Evolutionary conservation across 2,113 vertebrate species (phyloP), one percentile per base, ranked within the genome.

Genomic region (Parus major): DNA sequence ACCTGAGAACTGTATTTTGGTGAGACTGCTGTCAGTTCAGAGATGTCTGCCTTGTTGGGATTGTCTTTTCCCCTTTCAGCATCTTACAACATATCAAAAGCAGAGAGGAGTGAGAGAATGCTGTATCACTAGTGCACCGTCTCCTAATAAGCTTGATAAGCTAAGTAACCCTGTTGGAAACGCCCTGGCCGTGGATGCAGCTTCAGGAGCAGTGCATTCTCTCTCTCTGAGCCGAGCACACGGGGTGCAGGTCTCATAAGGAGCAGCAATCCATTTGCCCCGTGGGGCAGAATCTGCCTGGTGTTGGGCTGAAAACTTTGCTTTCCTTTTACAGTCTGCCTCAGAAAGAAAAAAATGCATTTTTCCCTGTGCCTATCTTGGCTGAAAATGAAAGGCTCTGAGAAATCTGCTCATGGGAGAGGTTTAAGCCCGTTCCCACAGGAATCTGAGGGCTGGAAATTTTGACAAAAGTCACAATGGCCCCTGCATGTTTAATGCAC

Each of bases 381-480:
- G 39, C 72, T 92, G 60, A 18, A 75, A 81, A 86, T 84, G 36
- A 92, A 84, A 91, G 39, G 12, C 56, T 64, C 33, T 63, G 41
- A 52, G 61, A 84, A 83, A 15, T 47, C 27, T 60, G 28, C 91
- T 79, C 33, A 20, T 68, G 53, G 47, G 69, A 93, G 49, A 79
- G 11, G 10, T 76, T 89, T 95, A 55, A 86, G 24, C 27, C 69
- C 8, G 1, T 81, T 84, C 46, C 63, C 85, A 77, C 18, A 91
- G 47, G 50, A 94, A 80, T 82, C 4, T 57, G 47, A 88, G 35
- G 80, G 10, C 52, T 88, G 78, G 75, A 86, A 82, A 83, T 73
- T 70, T 88, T 83, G 53, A 76, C 63, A 78, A 70, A 91, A 80
- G 56, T 87, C 84, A 63, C 39, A 86, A 35, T 65, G 70, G n/a